These are phyloP conservation scores for Aldrovandia affinis DNA, from an alignment of 2,797 vertebrate species.

Conservation along the genomic window DNA sequence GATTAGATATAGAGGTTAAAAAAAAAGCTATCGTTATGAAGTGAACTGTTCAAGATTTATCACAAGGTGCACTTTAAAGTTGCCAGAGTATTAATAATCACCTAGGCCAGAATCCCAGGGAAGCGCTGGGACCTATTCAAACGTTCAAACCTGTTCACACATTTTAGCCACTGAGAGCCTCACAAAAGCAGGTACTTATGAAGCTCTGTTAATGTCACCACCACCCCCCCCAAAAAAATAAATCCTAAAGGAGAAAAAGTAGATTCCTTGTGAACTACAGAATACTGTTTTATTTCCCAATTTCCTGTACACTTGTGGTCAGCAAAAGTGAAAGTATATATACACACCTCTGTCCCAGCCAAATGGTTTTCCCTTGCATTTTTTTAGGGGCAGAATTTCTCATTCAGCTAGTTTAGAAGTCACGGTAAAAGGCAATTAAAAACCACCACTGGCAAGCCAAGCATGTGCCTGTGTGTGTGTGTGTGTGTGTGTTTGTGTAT, in stretches of 20 bases:
- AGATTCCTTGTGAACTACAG: conserved; percentile 7
- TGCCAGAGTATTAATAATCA: background rate
- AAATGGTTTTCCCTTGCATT: background rate
- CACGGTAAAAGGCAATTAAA: background rate
- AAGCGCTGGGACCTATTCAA: background rate
- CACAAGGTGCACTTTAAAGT: background rate
- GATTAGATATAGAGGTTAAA: background rate
- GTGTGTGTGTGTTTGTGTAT: no score
- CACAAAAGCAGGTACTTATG: background rate
- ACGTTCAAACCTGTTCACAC: background rate
- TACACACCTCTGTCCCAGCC: background rate
- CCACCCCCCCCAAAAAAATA: background rate
- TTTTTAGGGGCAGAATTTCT: background rate
- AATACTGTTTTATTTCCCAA: background rate
- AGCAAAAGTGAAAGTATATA: background rate
- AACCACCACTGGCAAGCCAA: background rate
- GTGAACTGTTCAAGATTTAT: background rate
- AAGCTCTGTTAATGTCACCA: background rate
- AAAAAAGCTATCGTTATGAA: background rate
- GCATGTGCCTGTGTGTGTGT: background rate
- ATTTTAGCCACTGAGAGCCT: background rate
- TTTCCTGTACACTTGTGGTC: conserved; percentile 8
- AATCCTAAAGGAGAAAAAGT: background rate
- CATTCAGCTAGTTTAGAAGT: background rate
- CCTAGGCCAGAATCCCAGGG: background rate